Percentiles rank a stretch among this genome's conserved stretches.
Conservation (phyloP, 1,140 invertebrate genomes). For the Bombus huntii region DNA sequence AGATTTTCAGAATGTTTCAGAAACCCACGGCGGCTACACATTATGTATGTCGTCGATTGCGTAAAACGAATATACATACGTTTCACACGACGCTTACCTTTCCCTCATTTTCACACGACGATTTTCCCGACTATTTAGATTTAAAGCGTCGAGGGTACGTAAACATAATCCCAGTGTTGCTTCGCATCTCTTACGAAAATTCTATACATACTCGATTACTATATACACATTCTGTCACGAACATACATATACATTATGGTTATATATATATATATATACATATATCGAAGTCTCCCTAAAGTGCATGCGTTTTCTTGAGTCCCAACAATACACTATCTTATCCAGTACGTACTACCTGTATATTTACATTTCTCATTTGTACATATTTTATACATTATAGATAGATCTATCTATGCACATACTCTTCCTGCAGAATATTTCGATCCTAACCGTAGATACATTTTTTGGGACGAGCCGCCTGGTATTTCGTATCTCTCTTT, state of each 20-base stretch:
- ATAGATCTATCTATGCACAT: slow-evolving; percentile 61
- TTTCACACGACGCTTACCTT: slow-evolving; percentile 22
- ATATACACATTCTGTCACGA: slow-evolving; percentile 33
- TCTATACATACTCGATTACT: slow-evolving; percentile 46
- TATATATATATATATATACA: slow-evolving; percentile 28
- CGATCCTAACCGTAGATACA: slow-evolving; percentile 47
- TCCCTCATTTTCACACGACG: slow-evolving; percentile 35
- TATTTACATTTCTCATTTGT: slow-evolving; percentile 69
- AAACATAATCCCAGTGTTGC: slow-evolving; percentile 78
- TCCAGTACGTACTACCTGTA: slow-evolving; percentile 60
- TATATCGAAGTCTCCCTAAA: slow-evolving; percentile 51
- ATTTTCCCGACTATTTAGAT: slow-evolving; percentile 47
- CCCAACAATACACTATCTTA: slow-evolving; percentile 68
- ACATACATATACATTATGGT: slow-evolving; percentile 49
- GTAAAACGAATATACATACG: slow-evolving; percentile 45
- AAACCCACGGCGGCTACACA: slow-evolving; percentile 47
- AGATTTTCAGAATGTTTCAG: slow-evolving; percentile 70
- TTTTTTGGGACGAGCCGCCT: slow-evolving; percentile 34
- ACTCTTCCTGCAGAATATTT: slow-evolving; percentile 28
- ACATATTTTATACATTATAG: slow-evolving; percentile 66
- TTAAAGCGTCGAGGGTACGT: slow-evolving; percentile 76
- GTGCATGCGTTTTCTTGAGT: slow-evolving; percentile 76
- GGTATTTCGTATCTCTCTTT: neutral
- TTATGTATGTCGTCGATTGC: slow-evolving; percentile 18
- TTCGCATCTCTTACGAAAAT: slow-evolving; percentile 73